Evolutionary conservation across 2,113 vertebrate species (phyloP), one percentile per base, ranked within the genome.

Genomic region (Mesitornis unicolor): DNA sequence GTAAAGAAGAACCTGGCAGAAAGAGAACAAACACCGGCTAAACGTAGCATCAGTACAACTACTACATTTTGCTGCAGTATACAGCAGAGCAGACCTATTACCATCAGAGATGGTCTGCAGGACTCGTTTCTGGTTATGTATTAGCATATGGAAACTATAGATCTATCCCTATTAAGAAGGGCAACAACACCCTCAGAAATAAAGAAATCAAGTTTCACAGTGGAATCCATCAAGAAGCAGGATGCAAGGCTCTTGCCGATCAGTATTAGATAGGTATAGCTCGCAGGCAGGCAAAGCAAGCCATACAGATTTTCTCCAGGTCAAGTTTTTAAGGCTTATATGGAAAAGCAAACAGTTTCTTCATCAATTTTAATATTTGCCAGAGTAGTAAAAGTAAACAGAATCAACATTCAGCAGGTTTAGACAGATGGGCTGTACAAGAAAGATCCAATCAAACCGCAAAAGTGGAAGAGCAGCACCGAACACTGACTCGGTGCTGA

Each of bases 1-100:
- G 97, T 99, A 99, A 75, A 99, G 97, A 60, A 99, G 98, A 97
- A 99, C 98, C 99, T 99, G 98, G 91, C 33, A 84, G 89, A 59
- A 88, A 85, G 90, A 90, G 90, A 64, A 64, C 7, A 85, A 93
- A n/a, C 74, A 47, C 3, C 18, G 2, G 36, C 19, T 64, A 16
- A 73, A 26, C 0, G 43, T 6, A 42, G 60, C 48, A 42, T 6
- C 10, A 60, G 53, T 16, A 9, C 18, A 19, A 8, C 2, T 1
- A 7, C 4, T 2, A 11, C 0, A 6, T 10, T 33, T 10, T 43
- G 29, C 35, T 29, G 70, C 69, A 11, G 57, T 31, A 6, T 9
- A 2, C 12, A 24, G 43, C 19, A n/a, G 50, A 53, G 61, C 33
- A 24, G 26, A 56, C 10, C 11, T 35, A 9, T 2, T 8, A 21